Percentiles rank a stretch among this genome's conserved stretches.
These are phyloP conservation scores for Philotrypesis tridentata DNA, from an alignment of 1,140 invertebrate species.

Conservation along the genomic window DNA sequence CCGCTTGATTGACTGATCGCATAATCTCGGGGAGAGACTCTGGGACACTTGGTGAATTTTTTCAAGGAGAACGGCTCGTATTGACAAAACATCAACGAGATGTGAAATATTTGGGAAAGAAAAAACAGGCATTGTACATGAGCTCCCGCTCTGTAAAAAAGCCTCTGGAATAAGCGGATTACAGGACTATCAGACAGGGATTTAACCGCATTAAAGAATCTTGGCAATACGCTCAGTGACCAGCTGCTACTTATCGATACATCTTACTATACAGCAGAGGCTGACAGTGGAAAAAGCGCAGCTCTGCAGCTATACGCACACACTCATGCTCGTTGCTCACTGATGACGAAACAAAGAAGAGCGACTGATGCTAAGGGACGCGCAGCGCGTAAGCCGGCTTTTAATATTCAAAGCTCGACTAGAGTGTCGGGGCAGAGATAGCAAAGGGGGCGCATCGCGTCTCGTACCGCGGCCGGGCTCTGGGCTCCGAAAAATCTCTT, in stretches of 20 bases:
- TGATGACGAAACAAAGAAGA: conserved; percentile 7
- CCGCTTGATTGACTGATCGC: neutral
- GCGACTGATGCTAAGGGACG: neutral
- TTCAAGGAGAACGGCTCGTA: too few species aligned
- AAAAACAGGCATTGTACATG: too few species aligned
- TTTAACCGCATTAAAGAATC: conserved; percentile 27
- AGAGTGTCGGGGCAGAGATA: neutral
- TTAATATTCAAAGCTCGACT: conserved; percentile 31
- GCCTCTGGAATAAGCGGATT: conserved; percentile 36
- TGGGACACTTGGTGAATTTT: neutral
- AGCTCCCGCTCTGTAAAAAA: neutral
- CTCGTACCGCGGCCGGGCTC: neutral
- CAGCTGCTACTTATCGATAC: conserved; percentile 38
- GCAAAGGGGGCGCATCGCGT: neutral
- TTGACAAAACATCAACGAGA: too few species aligned
- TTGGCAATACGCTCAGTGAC: neutral
- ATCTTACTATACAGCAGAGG: conserved; percentile 8
- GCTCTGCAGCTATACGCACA: neutral
- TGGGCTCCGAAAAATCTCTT: neutral
- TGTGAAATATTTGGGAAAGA: too few species aligned
- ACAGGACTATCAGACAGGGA: conserved; percentile 19
- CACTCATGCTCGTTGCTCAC: neutral
- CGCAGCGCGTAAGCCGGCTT: conserved; percentile 24
- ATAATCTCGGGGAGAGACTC: conserved; percentile 2
- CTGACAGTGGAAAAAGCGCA: conserved; percentile 44